phyloP scores from a whole-genome alignment of 2,888 invertebrate genomes.

The Aleiodes testaceus region DNA sequence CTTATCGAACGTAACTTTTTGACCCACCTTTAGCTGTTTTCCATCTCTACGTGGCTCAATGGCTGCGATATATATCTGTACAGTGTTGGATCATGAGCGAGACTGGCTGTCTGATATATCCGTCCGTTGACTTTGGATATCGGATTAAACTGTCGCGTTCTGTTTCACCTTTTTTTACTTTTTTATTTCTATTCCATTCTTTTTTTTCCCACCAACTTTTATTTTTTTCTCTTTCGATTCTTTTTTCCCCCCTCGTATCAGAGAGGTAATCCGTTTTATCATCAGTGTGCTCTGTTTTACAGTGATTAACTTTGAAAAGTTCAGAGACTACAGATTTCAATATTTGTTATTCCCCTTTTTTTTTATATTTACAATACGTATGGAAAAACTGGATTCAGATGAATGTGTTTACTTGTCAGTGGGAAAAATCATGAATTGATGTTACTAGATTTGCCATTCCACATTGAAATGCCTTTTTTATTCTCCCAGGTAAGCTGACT shows the following conservation, averaged over 20 bases:
- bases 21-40: slow-evolving; percentile 21
- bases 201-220: slow-evolving; percentile 1
- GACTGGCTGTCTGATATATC: slow-evolving; percentile 26
- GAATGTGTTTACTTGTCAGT: background rate
- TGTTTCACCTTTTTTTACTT: background rate
- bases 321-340: background rate
- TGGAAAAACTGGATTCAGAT: background rate
- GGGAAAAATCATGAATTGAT: slow-evolving; percentile 3
- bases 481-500: background rate
- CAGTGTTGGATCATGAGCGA: slow-evolving; percentile 24
- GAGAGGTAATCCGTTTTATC: slow-evolving; percentile 15
- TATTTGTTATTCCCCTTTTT: background rate
- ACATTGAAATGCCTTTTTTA: background rate
- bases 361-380: background rate
- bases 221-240: slow-evolving; percentile 5
- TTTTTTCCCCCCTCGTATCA: background rate
- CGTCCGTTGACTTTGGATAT: slow-evolving; percentile 35
- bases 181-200: background rate
- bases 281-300: background rate
- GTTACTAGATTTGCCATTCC: background rate
- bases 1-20: slow-evolving; percentile 37
- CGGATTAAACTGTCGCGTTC: slow-evolving; percentile 21
- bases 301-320: background rate
- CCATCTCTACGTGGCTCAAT: background rate
- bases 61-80: slow-evolving; percentile 9